Conservation (phyloP, 2,888 invertebrate genomes). For the Endotricha flammealis region DNA sequence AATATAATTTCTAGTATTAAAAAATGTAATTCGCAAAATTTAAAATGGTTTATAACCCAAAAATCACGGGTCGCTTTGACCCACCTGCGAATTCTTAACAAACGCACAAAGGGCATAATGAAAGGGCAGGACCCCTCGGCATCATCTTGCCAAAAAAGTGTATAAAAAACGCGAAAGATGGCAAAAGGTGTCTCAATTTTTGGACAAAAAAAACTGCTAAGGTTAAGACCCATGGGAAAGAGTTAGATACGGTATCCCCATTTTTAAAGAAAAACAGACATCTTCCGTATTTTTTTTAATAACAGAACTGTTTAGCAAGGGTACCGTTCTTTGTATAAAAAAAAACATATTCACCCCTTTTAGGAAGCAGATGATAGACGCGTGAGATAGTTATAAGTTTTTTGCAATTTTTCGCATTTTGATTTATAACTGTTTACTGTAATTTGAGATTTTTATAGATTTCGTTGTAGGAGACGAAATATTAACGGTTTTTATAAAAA, state of each 20-base stretch:
- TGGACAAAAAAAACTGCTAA: constrained; percentile 61
- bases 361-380: constrained; percentile 58
- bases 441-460: constrained; percentile 74
- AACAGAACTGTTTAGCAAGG: constrained; percentile 56
- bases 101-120: constrained; percentile 49
- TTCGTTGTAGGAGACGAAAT: constrained; percentile 49
- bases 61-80: constrained; percentile 45
- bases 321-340: constrained; percentile 61
- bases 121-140: constrained; percentile 56
- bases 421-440: constrained; percentile 76
- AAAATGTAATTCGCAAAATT: neutral
- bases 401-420: constrained; percentile 41
- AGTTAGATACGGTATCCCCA: constrained; percentile 64
- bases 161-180: constrained; percentile 68
- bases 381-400: constrained; percentile 75
- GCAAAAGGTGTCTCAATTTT: constrained; percentile 76
- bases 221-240: constrained; percentile 79
- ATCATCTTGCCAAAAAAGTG: constrained; percentile 39
- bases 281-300: constrained; percentile 62
- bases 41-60: constrained; percentile 30
- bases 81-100: constrained; percentile 66
- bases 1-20: constrained; percentile 1
- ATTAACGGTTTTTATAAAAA: constrained; percentile 57
- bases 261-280: constrained; percentile 46
- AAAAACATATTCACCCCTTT: constrained; percentile 67